Evolutionary conservation across 2,113 vertebrate species (phyloP).

Genomic region (Tetrax tetrax): DNA sequence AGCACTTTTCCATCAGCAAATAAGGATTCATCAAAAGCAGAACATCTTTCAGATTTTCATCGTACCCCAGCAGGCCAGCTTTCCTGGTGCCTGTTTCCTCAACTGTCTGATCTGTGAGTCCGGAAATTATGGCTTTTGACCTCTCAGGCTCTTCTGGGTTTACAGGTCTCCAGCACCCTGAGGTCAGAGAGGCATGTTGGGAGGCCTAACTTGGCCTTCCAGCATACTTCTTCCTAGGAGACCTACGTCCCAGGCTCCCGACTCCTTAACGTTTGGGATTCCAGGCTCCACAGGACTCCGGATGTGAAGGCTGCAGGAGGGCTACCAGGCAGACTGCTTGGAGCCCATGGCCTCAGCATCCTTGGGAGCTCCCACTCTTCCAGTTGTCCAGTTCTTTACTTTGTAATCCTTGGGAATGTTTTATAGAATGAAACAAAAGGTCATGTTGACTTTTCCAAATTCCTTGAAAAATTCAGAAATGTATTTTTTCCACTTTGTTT

Average conservation of each 20-base stretch:
- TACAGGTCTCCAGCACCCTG: not conserved
- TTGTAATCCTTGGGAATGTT: not conserved
- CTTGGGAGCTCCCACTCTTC: not conserved
- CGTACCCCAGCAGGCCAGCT: rapidly evolving
- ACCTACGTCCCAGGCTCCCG: not conserved
- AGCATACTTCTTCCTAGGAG: not conserved
- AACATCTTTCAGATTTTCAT: not conserved
- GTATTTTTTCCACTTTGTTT: not conserved
- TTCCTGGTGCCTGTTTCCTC: not conserved
- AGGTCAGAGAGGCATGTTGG: not conserved
- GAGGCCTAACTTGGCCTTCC: not conserved
- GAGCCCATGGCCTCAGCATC: not conserved
- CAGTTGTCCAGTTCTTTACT: not conserved
- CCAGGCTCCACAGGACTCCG: rapidly evolving
- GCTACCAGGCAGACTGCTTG: not conserved
- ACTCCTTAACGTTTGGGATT: not conserved
- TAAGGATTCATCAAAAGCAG: not conserved
- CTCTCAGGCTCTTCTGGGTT: not conserved
- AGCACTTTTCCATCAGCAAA: not conserved
- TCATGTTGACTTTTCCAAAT: not conserved
- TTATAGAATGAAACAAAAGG: not conserved
- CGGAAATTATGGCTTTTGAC: not conserved
- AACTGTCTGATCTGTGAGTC: not conserved
- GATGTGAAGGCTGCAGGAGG: not conserved
- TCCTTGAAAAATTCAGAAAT: not conserved